Percentiles rank a stretch among this genome's conserved stretches.
Conservation (phyloP, 2,888 invertebrate species). For the Caenorhabditis panamensis region DNA sequence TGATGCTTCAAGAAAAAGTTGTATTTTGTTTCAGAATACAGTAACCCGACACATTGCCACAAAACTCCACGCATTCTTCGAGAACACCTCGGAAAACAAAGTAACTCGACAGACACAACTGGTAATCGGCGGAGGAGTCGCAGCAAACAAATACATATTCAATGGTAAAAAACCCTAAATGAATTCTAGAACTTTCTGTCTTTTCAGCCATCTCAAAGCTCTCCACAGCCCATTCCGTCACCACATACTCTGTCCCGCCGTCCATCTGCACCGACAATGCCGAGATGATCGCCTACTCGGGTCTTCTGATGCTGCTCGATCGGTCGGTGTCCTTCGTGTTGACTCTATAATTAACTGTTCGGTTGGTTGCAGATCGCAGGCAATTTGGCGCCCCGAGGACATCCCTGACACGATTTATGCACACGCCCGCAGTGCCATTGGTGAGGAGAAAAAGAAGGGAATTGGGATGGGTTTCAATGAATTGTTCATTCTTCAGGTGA, state of each 20-base stretch:
- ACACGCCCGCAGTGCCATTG: constrained; percentile 68
- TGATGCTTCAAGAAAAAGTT: no score
- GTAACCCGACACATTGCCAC: constrained; percentile 67
- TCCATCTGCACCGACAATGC: constrained; percentile 97
- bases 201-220: constrained; percentile 69
- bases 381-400: constrained; percentile 29
- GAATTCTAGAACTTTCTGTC: neutral
- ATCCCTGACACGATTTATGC: constrained; percentile 72
- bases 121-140: constrained; percentile 79
- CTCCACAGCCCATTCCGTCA: constrained; percentile 52
- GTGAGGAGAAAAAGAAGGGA: constrained; percentile 42
- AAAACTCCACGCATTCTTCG: constrained; percentile 62
- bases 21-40: constrained; percentile 50
- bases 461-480: constrained; percentile 9
- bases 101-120: constrained; percentile 46
- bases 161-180: constrained; percentile 43
- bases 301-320: constrained; percentile 64
- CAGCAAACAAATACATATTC: constrained; percentile 73
- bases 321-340: constrained; percentile 39
- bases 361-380: constrained; percentile 29
- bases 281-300: constrained; percentile 94
- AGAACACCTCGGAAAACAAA: constrained; percentile 27
- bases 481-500: constrained; percentile 30
- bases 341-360: constrained; percentile 46
- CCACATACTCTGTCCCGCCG: constrained; percentile 84